A percentile compares a stretch with the other conserved stretches of the same genome.
Conservation (phyloP, 2,113 vertebrate genomes). For the Ariopsis seemanni region DNA sequence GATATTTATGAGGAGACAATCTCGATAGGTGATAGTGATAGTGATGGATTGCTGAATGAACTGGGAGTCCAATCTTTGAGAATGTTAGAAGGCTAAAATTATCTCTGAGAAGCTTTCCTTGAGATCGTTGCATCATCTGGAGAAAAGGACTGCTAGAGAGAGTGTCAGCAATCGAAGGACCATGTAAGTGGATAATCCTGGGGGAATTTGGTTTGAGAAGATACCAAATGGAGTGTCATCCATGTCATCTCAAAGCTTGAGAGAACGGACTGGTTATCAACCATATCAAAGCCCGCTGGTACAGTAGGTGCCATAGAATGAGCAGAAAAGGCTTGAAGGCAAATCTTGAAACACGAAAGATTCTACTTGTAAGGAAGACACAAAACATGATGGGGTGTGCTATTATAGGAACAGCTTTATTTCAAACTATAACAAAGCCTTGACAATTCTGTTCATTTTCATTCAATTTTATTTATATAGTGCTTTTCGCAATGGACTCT, state of each 20-base stretch:
- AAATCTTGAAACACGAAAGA: not conserved
- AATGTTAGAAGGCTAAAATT: not conserved
- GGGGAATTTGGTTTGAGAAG: not conserved
- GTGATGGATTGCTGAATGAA: slow-evolving; percentile 1
- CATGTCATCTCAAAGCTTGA: not conserved
- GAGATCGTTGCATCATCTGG: not conserved
- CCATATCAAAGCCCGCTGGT: not conserved
- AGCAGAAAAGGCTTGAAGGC: not conserved
- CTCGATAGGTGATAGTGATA: not conserved
- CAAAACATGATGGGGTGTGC: not conserved
- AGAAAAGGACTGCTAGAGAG: not conserved
- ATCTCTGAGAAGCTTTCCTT: not conserved
- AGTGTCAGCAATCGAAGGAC: not conserved
- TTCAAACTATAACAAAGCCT: not conserved
- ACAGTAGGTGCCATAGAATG: not conserved
- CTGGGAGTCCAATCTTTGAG: not conserved
- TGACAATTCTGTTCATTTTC: too few species aligned
- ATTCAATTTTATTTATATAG: too few species aligned
- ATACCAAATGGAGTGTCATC: slow-evolving; percentile 13
- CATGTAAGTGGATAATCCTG: slow-evolving; percentile 1
- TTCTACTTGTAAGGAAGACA: not conserved
- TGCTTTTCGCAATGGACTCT: too few species aligned
- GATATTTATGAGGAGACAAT: not conserved
- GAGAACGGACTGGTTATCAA: not conserved
- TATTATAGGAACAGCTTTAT: not conserved